Conservation (phyloP, 2,888 invertebrate genomes). For the Heliconius hortense region DNA sequence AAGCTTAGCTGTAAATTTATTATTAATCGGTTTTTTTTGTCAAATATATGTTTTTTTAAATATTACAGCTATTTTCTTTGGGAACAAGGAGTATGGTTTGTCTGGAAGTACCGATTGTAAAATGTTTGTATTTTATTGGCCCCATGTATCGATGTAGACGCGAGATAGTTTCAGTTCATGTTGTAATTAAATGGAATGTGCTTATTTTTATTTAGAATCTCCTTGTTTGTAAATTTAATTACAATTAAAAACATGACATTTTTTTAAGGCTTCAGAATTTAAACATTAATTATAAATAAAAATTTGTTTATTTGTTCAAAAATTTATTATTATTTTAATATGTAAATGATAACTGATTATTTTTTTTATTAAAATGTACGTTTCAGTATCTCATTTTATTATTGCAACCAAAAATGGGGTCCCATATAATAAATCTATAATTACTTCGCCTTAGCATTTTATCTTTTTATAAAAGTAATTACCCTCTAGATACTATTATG, state of each 20-base stretch:
- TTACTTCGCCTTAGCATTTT: not conserved
- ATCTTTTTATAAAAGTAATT: slow-evolving; percentile 17
- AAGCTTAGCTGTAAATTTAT: slow-evolving; percentile 10
- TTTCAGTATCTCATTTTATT: not conserved
- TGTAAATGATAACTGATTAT: too few relatives aligned
- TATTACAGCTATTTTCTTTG: not conserved
- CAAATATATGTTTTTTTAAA: not conserved
- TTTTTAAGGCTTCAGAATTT: not conserved
- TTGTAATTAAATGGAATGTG: not conserved
- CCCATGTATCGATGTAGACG: slow-evolving; percentile 39
- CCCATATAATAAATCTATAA: slow-evolving; percentile 8
- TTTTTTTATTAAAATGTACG: not conserved
- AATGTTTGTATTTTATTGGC: slow-evolving; percentile 35
- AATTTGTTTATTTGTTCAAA: not conserved
- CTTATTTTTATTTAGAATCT: not conserved
- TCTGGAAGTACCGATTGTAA: slow-evolving; percentile 21
- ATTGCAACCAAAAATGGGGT: slow-evolving; percentile 19
- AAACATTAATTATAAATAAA: not conserved
- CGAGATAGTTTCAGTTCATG: slow-evolving; percentile 23
- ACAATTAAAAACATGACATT: not conserved
- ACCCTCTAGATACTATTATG: slow-evolving; percentile 8
- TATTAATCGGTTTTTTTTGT: slow-evolving; percentile 3
- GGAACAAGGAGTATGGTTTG: slow-evolving; percentile 16
- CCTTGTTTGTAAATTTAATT: not conserved
- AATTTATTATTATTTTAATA: not conserved